Base-by-base conservation (phyloP, 64 coral and sea anemone genomes). In the Actinia tenebrosa region DNA sequence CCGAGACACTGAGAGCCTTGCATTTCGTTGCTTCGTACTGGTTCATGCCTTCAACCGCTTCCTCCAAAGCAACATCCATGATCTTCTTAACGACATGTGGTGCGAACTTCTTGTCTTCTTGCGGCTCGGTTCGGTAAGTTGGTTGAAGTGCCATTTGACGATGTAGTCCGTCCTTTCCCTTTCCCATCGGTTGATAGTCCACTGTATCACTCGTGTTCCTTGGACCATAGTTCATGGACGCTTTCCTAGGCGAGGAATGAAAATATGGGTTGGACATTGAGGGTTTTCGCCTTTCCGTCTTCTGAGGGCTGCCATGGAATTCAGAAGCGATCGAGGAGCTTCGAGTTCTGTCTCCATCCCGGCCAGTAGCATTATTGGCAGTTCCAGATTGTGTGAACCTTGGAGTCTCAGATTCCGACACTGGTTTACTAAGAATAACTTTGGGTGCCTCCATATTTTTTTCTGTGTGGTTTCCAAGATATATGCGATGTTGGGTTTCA, bases 41-140 rank as follows among this genome's bases (percentile, higher is more conserved):
- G n/a, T 87, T 79, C 50, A 95, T 42, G 10, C 84, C 87, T 25
- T 92, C 94, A 43, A 92, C 13, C 14, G 87, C 91, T 78, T 95
- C 94, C 23, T 95, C 94, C 45, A 95, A 82, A 42, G 91, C 45
- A 16, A 84, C 82, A 26, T 95, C 94, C 94, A 95, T 95, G 60
- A 95, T 89, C 81, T 84, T 87, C 46, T 92, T 95, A 8, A 95
- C 94, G 25, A 88, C 50, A 59, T 92, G 84, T 19, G 94, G 94
- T 14, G 84, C 84, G 60, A 95, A 95, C 53, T 88, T 92, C 78
- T 83, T 80, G 78, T 92, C 87, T 18, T 80, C 22, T 54, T 91
- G 82, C 3, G 94, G 94, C 13, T 59, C 84, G 52, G 90, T 89
- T 45, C 90, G 75, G 78, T 95, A 95, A 14, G 87, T 89, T 15